These are phyloP conservation scores for Hyposmocoma kahamanoa DNA, from an alignment of 1,140 invertebrate species.

Conservation along the genomic window DNA sequence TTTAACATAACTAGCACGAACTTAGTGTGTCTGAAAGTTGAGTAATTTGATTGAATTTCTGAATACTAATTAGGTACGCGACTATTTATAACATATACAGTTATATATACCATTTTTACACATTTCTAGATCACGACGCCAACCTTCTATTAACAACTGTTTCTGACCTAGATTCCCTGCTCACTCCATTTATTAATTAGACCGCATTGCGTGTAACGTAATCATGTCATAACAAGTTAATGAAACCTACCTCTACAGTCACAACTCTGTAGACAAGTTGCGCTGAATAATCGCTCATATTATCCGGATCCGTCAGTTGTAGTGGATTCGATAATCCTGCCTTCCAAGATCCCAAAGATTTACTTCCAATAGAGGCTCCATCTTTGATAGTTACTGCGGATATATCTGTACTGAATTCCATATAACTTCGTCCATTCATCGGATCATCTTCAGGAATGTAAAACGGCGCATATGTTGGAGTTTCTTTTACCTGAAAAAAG, in stretches of 20 bases:
- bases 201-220: too few relatives aligned
- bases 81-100: too few relatives aligned
- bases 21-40: too few relatives aligned
- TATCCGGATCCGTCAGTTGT: constrained; percentile 76
- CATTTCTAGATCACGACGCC: too few relatives aligned
- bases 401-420: constrained; percentile 82
- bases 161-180: too few relatives aligned
- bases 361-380: constrained; percentile 77
- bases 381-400: constrained; percentile 78
- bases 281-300: constrained; percentile 84
- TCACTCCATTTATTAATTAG: too few relatives aligned
- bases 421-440: constrained; percentile 81
- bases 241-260: constrained; percentile 78
- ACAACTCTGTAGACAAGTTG: constrained; percentile 87
- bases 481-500: constrained; percentile 73
- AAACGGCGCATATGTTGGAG: constrained; percentile 79
- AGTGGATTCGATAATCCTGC: constrained; percentile 79
- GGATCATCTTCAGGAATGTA: constrained; percentile 71
- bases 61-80: too few relatives aligned
- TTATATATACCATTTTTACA: too few relatives aligned
- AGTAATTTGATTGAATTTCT: too few relatives aligned
- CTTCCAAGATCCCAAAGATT: constrained; percentile 79
- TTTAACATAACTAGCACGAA: too few relatives aligned
- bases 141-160: too few relatives aligned
- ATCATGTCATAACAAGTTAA: not conserved